Conservation (phyloP, 2,113 vertebrate species). For the Carollia perspicillata region DNA sequence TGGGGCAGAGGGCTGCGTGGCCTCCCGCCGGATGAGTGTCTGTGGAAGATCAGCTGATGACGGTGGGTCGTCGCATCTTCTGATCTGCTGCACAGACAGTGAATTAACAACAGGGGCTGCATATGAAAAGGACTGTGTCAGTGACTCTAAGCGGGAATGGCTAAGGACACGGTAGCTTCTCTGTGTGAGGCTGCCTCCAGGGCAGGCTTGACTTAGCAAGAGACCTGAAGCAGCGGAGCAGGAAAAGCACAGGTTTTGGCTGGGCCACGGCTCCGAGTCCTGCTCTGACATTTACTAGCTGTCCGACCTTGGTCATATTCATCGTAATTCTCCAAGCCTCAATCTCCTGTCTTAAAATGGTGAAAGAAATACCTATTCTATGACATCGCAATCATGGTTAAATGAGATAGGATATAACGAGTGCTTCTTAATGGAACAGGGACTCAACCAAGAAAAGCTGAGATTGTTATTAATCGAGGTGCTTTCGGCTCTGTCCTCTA, state of each 20-base stretch:
- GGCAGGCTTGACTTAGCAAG: neutral
- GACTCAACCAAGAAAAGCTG: neutral
- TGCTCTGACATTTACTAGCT: neutral
- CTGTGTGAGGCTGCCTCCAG: neutral
- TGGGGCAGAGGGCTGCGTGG: neutral
- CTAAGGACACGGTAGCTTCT: neutral
- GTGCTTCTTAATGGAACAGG: neutral
- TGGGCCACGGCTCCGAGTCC: neutral
- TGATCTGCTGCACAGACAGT: neutral
- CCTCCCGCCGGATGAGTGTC: neutral
- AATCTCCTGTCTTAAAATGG: neutral
- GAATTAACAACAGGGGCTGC: neutral
- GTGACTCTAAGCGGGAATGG: neutral
- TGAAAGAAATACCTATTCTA: neutral
- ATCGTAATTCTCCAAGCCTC: neutral
- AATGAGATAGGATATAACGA: neutral
- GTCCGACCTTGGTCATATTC: neutral
- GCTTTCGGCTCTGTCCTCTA: neutral
- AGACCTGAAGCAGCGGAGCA: neutral
- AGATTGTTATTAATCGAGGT: neutral
- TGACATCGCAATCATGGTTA: neutral
- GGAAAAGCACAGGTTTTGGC: neutral
- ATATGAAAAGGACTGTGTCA: neutral
- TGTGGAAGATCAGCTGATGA: neutral
- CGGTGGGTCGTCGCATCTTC: neutral